Evolutionary conservation across 2,113 vertebrate species (phyloP).

Genomic region (Tricholaema leucomelas): DNA sequence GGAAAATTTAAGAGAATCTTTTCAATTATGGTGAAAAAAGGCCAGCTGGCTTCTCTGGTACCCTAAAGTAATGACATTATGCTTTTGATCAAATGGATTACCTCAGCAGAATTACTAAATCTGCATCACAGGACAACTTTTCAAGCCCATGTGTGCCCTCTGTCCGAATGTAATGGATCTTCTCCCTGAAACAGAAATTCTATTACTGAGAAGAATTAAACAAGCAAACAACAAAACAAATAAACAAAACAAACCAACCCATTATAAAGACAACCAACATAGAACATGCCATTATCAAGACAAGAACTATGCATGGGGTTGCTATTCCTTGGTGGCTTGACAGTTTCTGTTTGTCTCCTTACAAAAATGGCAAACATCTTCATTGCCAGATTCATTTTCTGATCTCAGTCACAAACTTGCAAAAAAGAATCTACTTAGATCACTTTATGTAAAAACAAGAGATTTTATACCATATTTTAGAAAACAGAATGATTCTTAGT

Average conservation of each 20-base stretch:
- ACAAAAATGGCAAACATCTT: neutral
- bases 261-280: neutral
- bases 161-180: conserved; percentile 96
- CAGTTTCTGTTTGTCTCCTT: neutral
- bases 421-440: neutral
- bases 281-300: neutral
- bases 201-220: neutral
- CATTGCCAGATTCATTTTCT: neutral
- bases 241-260: too few species aligned
- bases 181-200: conserved; percentile 84
- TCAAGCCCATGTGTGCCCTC: conserved; percentile 93
- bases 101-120: conserved; percentile 97
- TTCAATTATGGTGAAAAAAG: neutral
- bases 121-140: conserved; percentile 96
- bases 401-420: neutral
- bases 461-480: neutral
- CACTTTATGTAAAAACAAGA: neutral
- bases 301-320: neutral
- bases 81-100: conserved; percentile 60
- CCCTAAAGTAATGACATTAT: neutral
- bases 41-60: neutral
- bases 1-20: neutral
- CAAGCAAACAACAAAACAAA: neutral
- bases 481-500: neutral
- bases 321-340: neutral